Conservation (phyloP, 2,797 vertebrate genomes). For the Leucoraja ocellata region DNA sequence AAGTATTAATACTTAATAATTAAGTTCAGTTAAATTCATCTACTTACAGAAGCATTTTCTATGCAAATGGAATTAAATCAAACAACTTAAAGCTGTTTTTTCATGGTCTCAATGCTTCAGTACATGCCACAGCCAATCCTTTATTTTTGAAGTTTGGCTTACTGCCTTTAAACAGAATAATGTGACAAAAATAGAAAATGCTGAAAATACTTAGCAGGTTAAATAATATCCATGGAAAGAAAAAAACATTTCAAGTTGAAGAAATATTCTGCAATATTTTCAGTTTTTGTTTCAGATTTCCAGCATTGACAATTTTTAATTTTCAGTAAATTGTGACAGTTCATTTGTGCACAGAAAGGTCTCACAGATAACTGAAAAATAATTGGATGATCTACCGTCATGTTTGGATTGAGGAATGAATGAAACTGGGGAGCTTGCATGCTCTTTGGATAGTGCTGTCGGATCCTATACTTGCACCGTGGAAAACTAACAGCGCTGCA, state of each 20-base stretch:
- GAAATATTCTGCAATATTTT: no score
- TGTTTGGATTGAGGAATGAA: background rate
- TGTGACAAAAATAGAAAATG: background rate
- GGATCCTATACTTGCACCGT: background rate
- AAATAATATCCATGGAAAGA: no score
- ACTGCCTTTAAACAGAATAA: background rate
- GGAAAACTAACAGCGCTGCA: background rate
- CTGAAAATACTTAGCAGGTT: no score
- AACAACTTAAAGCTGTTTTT: background rate
- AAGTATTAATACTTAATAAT: background rate
- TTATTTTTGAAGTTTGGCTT: background rate
- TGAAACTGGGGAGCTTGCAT: background rate
- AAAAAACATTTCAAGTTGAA: no score
- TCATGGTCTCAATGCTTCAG: background rate
- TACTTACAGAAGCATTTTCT: background rate
- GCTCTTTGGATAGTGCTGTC: background rate
- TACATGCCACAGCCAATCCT: background rate
- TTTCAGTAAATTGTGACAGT: background rate
- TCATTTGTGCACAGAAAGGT: background rate
- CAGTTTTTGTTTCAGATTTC: no score
- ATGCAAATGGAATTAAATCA: background rate
- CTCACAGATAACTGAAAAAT: background rate
- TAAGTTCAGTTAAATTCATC: background rate
- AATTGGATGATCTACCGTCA: background rate
- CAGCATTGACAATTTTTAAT: no score